phyloP scores from a whole-genome alignment of 1,140 invertebrate genomes.

The Patella vulgata region DNA sequence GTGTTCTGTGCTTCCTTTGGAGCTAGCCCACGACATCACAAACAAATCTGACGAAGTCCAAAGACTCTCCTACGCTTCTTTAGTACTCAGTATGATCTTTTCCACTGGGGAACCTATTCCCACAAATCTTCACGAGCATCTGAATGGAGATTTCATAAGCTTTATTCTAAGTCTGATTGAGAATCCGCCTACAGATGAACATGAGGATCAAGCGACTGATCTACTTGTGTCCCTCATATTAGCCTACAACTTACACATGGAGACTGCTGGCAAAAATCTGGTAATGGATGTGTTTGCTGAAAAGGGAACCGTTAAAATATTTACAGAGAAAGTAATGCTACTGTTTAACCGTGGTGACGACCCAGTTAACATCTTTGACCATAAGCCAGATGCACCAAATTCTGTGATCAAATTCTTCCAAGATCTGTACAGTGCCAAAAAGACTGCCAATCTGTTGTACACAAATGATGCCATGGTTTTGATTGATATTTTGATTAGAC shows the following conservation, averaged over 20 bases:
- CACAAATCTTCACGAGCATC: slow-evolving; percentile 70
- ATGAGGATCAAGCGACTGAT: slow-evolving; percentile 81
- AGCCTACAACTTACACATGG: slow-evolving; percentile 89
- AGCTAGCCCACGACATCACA: slow-evolving; percentile 77
- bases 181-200: slow-evolving; percentile 76
- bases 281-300: slow-evolving; percentile 79
- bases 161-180: slow-evolving; percentile 85
- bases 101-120: slow-evolving; percentile 80
- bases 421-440: slow-evolving; percentile 81
- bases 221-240: slow-evolving; percentile 84
- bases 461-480: slow-evolving; percentile 93
- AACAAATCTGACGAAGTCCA: slow-evolving; percentile 65
- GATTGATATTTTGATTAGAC: slow-evolving; percentile 89
- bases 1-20: slow-evolving; percentile 86
- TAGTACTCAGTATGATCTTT: slow-evolving; percentile 85
- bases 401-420: slow-evolving; percentile 88
- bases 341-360: slow-evolving; percentile 91
- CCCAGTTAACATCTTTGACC: slow-evolving; percentile 83
- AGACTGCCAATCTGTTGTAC: slow-evolving; percentile 87
- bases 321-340: slow-evolving; percentile 88
- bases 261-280: slow-evolving; percentile 74
- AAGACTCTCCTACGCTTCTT: slow-evolving; percentile 79
- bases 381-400: slow-evolving; percentile 79
- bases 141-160: slow-evolving; percentile 81
- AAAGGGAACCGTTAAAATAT: slow-evolving; percentile 79